phyloP scores from a whole-genome alignment of 2,888 invertebrate genomes.

The Autographa pulchrina region DNA sequence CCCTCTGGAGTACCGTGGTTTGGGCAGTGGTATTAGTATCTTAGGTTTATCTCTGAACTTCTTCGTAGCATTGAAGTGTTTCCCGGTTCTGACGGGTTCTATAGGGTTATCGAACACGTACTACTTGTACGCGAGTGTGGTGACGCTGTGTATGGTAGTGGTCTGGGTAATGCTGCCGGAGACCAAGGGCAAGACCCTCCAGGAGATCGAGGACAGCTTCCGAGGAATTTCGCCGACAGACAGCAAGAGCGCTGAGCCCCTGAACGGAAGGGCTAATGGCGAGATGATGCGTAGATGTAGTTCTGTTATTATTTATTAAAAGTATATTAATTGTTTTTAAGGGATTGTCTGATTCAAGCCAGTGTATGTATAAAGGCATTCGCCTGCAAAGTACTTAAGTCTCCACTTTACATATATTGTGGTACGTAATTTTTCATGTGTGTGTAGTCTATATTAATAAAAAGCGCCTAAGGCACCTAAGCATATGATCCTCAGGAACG shows the following conservation, averaged over 20 bases:
- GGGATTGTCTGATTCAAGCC: neutral
- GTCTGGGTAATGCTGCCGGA: constrained; percentile 91
- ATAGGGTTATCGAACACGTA: constrained; percentile 90
- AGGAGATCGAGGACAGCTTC: constrained; percentile 91
- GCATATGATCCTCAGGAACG: too few species aligned
- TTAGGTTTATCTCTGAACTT: constrained; percentile 90
- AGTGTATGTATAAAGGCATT: neutral
- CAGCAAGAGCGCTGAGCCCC: constrained; percentile 69
- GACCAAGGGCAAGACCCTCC: constrained; percentile 91
- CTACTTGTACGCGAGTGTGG: constrained; percentile 88
- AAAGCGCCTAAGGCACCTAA: too few species aligned
- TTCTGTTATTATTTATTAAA: constrained; percentile 80
- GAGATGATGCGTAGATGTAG: constrained; percentile 78
- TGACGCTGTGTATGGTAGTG: constrained; percentile 85
- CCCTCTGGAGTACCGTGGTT: constrained; percentile 89
- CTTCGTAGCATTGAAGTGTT: constrained; percentile 91
- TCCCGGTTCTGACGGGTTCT: constrained; percentile 87
- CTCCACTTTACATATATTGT: too few species aligned
- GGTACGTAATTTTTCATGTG: too few species aligned
- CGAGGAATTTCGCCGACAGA: constrained; percentile 72
- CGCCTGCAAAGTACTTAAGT: too few species aligned
- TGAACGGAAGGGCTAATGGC: constrained; percentile 65
- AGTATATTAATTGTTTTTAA: neutral
- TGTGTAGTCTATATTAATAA: too few species aligned
- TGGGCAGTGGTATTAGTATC: constrained; percentile 91